Base-by-base conservation (phyloP, 2,888 invertebrate genomes). In the Nomada fucata region DNA sequence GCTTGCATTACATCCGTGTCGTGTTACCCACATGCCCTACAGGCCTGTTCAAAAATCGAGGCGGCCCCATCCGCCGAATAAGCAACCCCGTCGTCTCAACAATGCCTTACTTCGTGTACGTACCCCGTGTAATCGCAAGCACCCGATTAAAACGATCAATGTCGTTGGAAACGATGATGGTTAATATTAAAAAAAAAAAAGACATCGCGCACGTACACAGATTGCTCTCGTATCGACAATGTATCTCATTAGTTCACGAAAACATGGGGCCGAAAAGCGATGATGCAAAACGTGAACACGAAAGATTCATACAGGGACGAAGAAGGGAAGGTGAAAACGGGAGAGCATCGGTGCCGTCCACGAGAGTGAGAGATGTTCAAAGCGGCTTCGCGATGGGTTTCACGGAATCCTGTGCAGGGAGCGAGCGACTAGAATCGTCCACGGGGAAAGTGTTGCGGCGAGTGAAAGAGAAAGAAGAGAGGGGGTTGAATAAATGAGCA, bases 1-100 rank as follows among this genome's bases (percentile, higher is more conserved):
- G 91, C 92, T 93, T 92, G 92, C 92, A 88, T 93, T 93, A 93
- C 92, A 92, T 93, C 92, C 92, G 92, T 93, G 91, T 93, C 91
- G 90, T 85, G 89, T 93, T 92, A 92, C 92, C 83, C 91, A 90
- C 86, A 87, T 85, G 89, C 76, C 84, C 79, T 89, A 88, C 89
- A 89, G 90, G 89, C 80, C 76, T 79, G 83, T 88, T 89, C 84
- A 89, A 90, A 90, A 83, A 76, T 85, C 75, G 64, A 81, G 83
- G 86, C 75, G 77, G 84, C 68, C 68, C 79, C 75, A 78, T 73
- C 73, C 78, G 78, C 64, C 61, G 52, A 65, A 72, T 42, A 61
- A 52, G 23, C 61, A 78, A 74, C 61, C 79, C 79, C 50, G 23
- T 67, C 64, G 53, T 72, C 55, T 59, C 57, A 63, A 67, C 44